A percentile compares a stretch with the other conserved stretches of the same genome.
Evolutionary conservation across 2,888 invertebrate species (phyloP).

Genomic region (Furcula furcula): DNA sequence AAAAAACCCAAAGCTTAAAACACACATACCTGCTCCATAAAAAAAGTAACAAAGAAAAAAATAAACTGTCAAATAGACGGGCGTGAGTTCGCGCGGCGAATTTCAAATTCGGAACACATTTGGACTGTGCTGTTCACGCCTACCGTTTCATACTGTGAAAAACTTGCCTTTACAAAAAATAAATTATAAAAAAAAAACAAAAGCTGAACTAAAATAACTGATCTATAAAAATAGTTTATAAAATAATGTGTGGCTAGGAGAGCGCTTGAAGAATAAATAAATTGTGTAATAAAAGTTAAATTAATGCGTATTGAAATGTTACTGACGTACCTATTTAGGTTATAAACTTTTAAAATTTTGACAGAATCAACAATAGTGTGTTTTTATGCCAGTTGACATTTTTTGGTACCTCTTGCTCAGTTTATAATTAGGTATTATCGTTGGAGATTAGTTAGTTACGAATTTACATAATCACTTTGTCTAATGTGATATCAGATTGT

Average conservation of each 20-base stretch:
- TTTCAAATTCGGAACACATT: constrained; percentile 27
- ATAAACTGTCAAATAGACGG: constrained; percentile 25
- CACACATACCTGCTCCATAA: constrained; percentile 9
- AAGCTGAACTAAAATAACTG: constrained; percentile 25
- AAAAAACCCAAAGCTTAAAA: constrained; percentile 63
- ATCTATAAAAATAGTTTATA: constrained; percentile 26
- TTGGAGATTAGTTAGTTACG: constrained; percentile 28
- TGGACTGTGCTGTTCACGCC: constrained; percentile 21
- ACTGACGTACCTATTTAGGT: constrained; percentile 41
- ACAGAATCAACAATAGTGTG: constrained; percentile 10
- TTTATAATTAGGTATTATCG: constrained; percentile 23
- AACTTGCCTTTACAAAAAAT: constrained; percentile 31
- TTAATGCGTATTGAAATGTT: constrained; percentile 32
- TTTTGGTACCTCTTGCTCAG: constrained; percentile 13
- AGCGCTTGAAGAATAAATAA: constrained; percentile 26
- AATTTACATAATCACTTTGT: constrained; percentile 14
- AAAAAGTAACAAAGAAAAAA: constrained; percentile 12
- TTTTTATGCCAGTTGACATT: constrained; percentile 23
- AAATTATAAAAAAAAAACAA: constrained; percentile 22
- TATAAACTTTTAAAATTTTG: constrained; percentile 22
- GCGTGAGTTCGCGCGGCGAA: constrained; percentile 24
- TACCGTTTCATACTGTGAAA: constrained; percentile 32
- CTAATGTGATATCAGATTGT: constrained; percentile 12
- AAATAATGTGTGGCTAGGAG: constrained; percentile 25
- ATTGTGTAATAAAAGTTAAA: constrained; percentile 26